These are phyloP conservation scores for Gymnobelideus leadbeateri DNA, from an alignment of 2,113 vertebrate genomes.

Conservation along the genomic window DNA sequence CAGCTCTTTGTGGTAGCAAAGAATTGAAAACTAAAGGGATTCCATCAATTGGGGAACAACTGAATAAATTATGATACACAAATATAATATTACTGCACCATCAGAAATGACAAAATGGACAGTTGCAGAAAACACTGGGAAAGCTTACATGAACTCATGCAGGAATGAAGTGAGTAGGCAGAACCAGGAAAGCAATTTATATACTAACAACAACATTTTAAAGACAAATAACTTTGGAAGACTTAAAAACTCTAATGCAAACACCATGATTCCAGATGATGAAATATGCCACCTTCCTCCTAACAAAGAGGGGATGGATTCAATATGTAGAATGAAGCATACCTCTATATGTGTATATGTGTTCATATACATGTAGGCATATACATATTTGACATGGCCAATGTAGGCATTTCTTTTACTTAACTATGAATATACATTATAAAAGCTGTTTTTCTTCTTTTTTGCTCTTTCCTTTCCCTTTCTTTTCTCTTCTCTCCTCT, in stretches of 20 bases:
- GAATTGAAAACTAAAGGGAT: background rate
- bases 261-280: background rate
- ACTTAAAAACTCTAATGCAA: background rate
- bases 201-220: background rate
- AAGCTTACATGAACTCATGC: background rate
- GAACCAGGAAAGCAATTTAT: background rate
- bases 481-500: background rate
- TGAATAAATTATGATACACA: background rate
- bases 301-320: background rate
- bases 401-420: background rate
- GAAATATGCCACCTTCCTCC: background rate
- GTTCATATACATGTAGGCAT: background rate
- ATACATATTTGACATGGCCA: background rate
- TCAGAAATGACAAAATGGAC: background rate
- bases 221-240: background rate
- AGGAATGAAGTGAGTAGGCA: background rate
- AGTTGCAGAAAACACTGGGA: background rate
- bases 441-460: background rate
- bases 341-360: background rate
- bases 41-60: background rate
- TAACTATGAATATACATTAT: background rate
- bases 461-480: background rate
- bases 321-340: too few species aligned
- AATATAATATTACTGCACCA: background rate
- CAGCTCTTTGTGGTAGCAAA: background rate